Base-by-base conservation (phyloP, 2,888 invertebrate species). In the Hermaeophaga mercurialis region DNA sequence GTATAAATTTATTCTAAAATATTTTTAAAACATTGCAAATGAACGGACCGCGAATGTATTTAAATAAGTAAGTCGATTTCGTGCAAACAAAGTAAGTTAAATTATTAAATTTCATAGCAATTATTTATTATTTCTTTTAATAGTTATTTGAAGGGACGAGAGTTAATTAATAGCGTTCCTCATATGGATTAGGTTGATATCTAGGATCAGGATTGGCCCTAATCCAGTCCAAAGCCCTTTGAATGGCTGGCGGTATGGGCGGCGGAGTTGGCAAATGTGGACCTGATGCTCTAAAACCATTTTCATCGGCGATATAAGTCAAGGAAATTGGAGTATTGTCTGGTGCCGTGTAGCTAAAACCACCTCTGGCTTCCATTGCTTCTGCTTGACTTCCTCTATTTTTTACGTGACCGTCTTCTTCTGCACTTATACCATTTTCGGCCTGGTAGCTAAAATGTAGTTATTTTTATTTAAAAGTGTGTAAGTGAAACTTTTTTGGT, bases 281-380 rank as follows among this genome's bases (percentile, higher is more conserved):
- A 33, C 80, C 81, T 65, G 73, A 67, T 4, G 81, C 80, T 70
- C 79, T 79, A 78, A 80, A 85, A 39, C 84, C 85, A 65, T 84
- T 84, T 61, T 85, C 84, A 60, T 85, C 83, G 54, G 84, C 83
- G 12, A 81, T 79, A 72, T 81, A 84, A 15, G 61, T 52, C 5
- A 70, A 3, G n/a, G 62, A 55, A 22, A 62, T 63, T 12, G 58
- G 58, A 7, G 59, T 59, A 17, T 88, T 88, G 58, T 89, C 88
- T 6, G 88, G 88, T 43, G 87, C 87, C 2, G 84, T 84, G 71
- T 88, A 89, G 1, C 86, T 85, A 70, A 86, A 88, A 0, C 85
- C 85, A 3, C 89, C 89, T 39, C 79, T 76, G 63, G 60, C 66
- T 52, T 66, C 66, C 54, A 59, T 59, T 6, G 64, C 64, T 56